phyloP scores from a whole-genome alignment of 2,113 vertebrate species.

The Ciconia maguari region DNA sequence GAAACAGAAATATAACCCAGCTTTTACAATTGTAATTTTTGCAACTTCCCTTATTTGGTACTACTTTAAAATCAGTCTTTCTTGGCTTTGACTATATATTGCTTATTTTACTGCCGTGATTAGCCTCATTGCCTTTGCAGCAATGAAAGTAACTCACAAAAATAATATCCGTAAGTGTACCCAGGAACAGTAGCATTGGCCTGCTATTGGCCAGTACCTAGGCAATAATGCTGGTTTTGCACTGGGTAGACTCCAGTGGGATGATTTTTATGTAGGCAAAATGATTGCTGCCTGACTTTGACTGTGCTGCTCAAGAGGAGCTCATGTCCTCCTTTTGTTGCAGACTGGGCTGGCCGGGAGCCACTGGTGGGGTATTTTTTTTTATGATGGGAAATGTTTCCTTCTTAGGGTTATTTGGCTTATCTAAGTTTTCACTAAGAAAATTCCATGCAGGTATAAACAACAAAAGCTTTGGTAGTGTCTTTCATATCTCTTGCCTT shows the following conservation, averaged over 20 bases:
- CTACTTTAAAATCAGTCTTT: neutral
- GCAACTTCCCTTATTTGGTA: neutral
- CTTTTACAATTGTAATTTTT: neutral
- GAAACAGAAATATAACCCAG: neutral
- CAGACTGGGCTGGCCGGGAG: neutral
- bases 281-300: neutral
- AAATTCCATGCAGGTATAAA: neutral
- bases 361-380: neutral
- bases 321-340: neutral
- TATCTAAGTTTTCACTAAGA: neutral
- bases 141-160: neutral
- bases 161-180: neutral
- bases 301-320: neutral
- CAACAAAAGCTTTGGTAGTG: neutral
- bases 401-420: neutral
- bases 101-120: neutral
- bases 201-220: neutral
- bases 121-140: neutral
- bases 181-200: neutral
- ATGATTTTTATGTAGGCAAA: neutral
- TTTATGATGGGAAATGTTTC: neutral
- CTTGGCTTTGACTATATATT: neutral
- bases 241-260: neutral
- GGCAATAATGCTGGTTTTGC: neutral
- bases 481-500: neutral